Percentiles rank a stretch among this genome's conserved stretches.
Conservation (phyloP, 2,113 vertebrate genomes). For the Brachypodius melanocephalos region DNA sequence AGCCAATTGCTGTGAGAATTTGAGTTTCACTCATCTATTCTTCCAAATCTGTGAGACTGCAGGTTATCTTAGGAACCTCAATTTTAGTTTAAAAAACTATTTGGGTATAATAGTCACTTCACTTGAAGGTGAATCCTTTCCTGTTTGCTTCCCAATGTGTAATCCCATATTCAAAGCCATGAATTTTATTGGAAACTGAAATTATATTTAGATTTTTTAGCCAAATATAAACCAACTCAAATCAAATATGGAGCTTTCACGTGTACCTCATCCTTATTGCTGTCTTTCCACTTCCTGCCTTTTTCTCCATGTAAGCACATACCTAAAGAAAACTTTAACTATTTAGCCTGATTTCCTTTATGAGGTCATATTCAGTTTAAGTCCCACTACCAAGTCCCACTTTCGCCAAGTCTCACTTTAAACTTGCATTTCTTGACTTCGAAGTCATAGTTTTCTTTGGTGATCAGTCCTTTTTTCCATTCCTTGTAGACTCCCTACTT, state of each 20-base stretch:
- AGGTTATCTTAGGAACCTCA: not conserved
- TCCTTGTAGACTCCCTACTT: not conserved
- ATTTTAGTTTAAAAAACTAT: not conserved
- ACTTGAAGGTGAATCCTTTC: not conserved
- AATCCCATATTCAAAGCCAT: not conserved
- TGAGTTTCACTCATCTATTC: not conserved
- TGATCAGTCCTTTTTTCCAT: constrained; percentile 26
- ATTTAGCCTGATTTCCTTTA: not conserved
- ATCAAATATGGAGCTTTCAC: not conserved
- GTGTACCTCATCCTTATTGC: not conserved
- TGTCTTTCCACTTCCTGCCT: not conserved
- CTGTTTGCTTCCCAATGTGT: not conserved
- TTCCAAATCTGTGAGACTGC: not conserved
- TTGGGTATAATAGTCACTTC: not conserved
- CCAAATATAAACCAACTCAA: not conserved
- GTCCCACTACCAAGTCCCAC: not conserved
- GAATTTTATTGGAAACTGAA: not conserved
- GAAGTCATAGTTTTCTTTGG: constrained; percentile 40
- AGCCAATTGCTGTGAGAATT: not conserved
- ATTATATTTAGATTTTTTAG: not conserved
- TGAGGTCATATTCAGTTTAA: not conserved
- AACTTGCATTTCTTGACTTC: constrained; percentile 16
- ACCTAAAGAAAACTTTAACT: not conserved
- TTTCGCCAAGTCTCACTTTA: constrained; percentile 12
- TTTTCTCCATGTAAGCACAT: not conserved